These are phyloP conservation scores for Octomys mimax DNA, from an alignment of 2,797 vertebrate species.

Conservation along the genomic window DNA sequence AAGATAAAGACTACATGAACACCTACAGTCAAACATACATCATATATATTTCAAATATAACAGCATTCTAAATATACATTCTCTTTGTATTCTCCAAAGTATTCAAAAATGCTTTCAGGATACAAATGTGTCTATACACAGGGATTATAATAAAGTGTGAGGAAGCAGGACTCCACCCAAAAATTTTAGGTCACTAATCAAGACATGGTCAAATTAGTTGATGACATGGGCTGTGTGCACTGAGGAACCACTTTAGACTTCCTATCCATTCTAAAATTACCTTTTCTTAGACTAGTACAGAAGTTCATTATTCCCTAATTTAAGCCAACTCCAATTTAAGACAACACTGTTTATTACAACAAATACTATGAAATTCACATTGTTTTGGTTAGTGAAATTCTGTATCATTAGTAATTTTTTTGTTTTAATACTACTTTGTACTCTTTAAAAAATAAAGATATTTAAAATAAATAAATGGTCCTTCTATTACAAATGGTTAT, in stretches of 20 bases:
- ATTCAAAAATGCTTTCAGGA: conserved; percentile 46
- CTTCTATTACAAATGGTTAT: conserved; percentile 1
- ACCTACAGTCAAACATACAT: not conserved
- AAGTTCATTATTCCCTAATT: not conserved
- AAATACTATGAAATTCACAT: no score
- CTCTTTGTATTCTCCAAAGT: not conserved
- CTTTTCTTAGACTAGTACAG: conserved; percentile 4
- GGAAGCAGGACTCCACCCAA: not conserved
- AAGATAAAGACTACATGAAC: conserved; percentile 54
- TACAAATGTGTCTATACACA: not conserved
- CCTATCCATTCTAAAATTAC: conserved; percentile 32
- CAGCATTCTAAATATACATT: conserved; percentile 36
- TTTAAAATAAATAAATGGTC: not conserved
- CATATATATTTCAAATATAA: not conserved
- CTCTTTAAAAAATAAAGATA: no score
- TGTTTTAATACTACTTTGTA: no score
- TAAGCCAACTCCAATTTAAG: conserved; percentile 46
- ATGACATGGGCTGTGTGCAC: not conserved
- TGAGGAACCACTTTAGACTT: conserved; percentile 26
- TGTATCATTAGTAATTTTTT: no score
- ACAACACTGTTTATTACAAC: no score
- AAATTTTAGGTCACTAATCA: conserved; percentile 33
- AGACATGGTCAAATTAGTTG: not conserved
- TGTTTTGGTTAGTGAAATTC: no score
- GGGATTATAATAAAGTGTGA: conserved; percentile 17